phyloP scores from a whole-genome alignment of 2,797 vertebrate genomes.

The Helicolenus hilgendorfi region DNA sequence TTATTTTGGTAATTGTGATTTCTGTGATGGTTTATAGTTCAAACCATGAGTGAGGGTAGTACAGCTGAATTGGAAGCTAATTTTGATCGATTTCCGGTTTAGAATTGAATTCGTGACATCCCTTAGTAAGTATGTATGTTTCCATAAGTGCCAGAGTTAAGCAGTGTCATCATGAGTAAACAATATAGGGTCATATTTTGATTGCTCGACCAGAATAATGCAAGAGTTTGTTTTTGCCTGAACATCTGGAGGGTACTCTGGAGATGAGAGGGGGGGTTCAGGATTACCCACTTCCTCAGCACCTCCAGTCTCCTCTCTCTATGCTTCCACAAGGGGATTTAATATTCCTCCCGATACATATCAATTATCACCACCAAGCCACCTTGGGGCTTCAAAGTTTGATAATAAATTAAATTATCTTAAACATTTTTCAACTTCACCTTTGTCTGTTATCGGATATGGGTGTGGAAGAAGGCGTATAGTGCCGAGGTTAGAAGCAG shows the following conservation, averaged over 20 bases:
- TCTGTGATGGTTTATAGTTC: no score
- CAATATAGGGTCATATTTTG: neutral
- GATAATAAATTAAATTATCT: constrained; percentile 34
- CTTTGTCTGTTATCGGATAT: constrained; percentile 10
- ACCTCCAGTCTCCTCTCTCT: neutral
- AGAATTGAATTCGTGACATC: no score
- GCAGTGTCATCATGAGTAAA: neutral
- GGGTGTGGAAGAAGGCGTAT: neutral
- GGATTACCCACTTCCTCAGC: neutral
- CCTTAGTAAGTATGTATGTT: neutral
- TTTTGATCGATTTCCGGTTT: no score
- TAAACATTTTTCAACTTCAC: constrained; percentile 41
- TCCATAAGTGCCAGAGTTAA: neutral
- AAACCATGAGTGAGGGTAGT: no score
- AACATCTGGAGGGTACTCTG: neutral
- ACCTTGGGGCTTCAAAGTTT: constrained; percentile 27
- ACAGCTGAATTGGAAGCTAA: no score
- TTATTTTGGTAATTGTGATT: no score
- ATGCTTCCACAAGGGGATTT: neutral
- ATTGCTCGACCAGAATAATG: neutral
- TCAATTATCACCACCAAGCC: constrained; percentile 34
- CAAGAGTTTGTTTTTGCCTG: neutral
- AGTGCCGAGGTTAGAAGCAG: neutral
- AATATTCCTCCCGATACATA: constrained; percentile 30
- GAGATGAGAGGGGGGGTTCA: neutral